phyloP scores from a whole-genome alignment of 1,140 invertebrate species.

The Copidosoma floridanum region DNA sequence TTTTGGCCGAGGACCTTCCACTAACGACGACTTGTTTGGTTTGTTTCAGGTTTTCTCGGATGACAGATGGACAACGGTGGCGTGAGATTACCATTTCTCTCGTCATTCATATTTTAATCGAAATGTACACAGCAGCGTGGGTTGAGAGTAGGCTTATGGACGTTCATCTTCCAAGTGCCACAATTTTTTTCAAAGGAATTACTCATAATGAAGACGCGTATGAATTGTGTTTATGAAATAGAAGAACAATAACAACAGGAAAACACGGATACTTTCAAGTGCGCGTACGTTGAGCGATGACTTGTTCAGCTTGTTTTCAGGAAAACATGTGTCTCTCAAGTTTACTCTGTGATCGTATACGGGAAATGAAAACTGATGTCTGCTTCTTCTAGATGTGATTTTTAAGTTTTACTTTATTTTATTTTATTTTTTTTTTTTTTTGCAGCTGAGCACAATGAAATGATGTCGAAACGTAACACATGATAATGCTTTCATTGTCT shows the following conservation, averaged over 20 bases:
- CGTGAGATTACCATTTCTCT: too few relatives aligned
- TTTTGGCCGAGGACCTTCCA: too few relatives aligned
- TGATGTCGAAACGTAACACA: neutral
- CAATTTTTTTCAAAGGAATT: neutral
- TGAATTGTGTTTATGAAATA: conserved; percentile 18
- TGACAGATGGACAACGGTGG: neutral
- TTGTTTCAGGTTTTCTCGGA: conserved; percentile 6
- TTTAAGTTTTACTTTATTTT: too few relatives aligned
- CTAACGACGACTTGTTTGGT: neutral
- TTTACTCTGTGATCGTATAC: too few relatives aligned
- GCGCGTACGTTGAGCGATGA: conserved; percentile 3
- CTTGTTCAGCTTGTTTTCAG: neutral
- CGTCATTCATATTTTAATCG: neutral
- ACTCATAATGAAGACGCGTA: neutral
- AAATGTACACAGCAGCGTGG: neutral
- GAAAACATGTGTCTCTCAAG: too few relatives aligned
- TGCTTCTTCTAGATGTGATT: neutral
- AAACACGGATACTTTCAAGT: neutral
- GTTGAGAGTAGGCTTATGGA: conserved; percentile 17
- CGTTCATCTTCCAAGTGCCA: neutral
- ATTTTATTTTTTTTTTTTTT: too few relatives aligned
- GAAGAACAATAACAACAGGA: too few relatives aligned
- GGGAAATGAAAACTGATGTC: conserved; percentile 9
- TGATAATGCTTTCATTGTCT: too few relatives aligned
- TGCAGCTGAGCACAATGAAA: neutral